These are phyloP conservation scores for Terebella lapidaria DNA, from an alignment of 2,888 invertebrate genomes.

Conservation along the genomic window DNA sequence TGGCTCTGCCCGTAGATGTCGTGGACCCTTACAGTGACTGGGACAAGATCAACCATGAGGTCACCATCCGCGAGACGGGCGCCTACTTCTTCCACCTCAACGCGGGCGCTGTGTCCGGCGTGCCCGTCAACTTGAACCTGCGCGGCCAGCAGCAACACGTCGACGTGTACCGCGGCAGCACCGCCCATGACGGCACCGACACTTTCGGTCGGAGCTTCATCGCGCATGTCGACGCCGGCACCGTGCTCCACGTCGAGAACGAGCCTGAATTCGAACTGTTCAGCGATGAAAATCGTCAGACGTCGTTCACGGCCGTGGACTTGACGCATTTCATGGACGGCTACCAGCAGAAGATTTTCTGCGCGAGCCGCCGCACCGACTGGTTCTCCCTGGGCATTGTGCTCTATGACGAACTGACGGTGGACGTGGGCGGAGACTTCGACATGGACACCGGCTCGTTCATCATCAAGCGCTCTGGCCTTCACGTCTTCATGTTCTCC, in stretches of 20 bases:
- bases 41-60: not conserved
- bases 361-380: not conserved
- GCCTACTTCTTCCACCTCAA: not conserved
- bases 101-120: not conserved
- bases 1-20: too few relatives aligned
- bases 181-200: not conserved
- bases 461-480: not conserved
- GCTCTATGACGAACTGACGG: not conserved
- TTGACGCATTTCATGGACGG: not conserved
- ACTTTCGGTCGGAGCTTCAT: not conserved
- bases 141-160: not conserved
- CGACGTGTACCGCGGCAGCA: not conserved
- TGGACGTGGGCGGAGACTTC: not conserved
- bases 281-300: not conserved
- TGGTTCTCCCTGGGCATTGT: too few relatives aligned
- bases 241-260: not conserved
- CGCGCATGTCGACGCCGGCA: not conserved
- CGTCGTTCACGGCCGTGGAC: not conserved
- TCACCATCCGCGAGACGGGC: not conserved
- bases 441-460: too few relatives aligned
- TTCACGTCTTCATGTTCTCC: not conserved
- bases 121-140: not conserved
- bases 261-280: not conserved
- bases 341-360: not conserved
- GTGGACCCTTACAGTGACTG: too few relatives aligned